Base-by-base conservation (phyloP, 2,797 vertebrate species). In the Nyctalus aviator region DNA sequence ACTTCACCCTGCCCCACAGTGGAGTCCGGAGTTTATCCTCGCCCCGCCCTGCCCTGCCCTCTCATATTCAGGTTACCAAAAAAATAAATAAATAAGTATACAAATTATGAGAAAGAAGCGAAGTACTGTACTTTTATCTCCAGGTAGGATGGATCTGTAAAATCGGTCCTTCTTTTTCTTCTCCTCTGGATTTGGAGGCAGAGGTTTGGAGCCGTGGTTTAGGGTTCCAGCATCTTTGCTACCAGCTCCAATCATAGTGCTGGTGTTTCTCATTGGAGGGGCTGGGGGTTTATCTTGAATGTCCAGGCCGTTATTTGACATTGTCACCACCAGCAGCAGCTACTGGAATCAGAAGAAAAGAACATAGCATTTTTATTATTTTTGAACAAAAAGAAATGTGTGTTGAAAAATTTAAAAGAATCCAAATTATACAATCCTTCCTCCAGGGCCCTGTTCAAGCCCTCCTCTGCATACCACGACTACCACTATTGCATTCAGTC, bases 191-290 rank as follows among this genome's bases (percentile, higher is more conserved):
- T 99, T 99, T 41, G 99, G 99, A 55, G 99, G 99, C 96, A 99
- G 98, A 81, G 99, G 99, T 96, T 99, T 99, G 86, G 99, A 99
- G 97, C 99, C 98, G 6, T 99, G 99, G 97, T 99, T 99, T 62
- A 99, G 97, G 30, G 99, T 98, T 78, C 98, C 98, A 0, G 98
- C 30, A 46, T 99, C 99, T 97, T 99, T 99, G 98, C 98, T 98
- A 96, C 98, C 98, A 0, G 99, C 98, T 95, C 99, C 99, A 92
- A 99, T 99, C 98, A 99, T 98, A 64, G 99, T 99, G 99, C 99
- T 99, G 96, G 99, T 99, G 97, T 99, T 99, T 98, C 99, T 99
- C 99, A 99, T 99, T 0, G 99, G 99, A 78, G 99, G 99, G 92
- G 99, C 99, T 78, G 99, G 99, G 1, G 99, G 99, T 97, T 99